Evolutionary conservation across 2,113 vertebrate species (phyloP).

Genomic region (Leucoraja erinaceus): DNA sequence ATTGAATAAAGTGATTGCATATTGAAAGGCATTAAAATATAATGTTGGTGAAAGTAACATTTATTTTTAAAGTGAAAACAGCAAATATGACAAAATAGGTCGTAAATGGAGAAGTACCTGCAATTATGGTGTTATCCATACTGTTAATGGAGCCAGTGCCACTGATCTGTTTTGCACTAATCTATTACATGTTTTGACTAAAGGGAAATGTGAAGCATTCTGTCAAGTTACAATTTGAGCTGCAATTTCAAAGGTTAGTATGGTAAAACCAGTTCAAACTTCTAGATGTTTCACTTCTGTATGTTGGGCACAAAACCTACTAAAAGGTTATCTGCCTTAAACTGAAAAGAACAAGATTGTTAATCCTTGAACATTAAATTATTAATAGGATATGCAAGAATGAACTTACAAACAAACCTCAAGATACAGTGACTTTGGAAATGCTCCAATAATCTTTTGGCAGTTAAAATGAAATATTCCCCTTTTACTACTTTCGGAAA

Average conservation of each 20-base stretch:
- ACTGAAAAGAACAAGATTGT: background rate
- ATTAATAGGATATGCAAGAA: background rate
- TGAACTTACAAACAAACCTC: background rate
- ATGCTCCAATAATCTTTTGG: background rate
- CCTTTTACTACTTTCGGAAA: background rate
- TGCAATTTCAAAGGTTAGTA: background rate
- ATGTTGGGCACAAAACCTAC: background rate
- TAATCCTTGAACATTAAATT: background rate
- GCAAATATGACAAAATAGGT: conserved; percentile 67
- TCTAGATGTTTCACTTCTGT: background rate
- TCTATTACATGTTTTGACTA: background rate
- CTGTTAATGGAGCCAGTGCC: background rate
- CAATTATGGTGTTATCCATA: background rate
- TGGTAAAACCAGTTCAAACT: background rate
- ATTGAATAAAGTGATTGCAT: background rate
- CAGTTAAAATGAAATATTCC: background rate
- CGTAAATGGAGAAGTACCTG: conserved; percentile 41
- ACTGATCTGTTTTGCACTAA: no score
- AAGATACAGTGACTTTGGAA: background rate
- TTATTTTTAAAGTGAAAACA: conserved; percentile 39
- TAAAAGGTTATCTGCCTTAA: background rate
- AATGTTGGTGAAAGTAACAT: conserved; percentile 19
- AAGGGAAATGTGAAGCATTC: background rate
- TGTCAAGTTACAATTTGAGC: background rate
- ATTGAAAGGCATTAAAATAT: background rate